Percentiles rank a stretch among this genome's conserved stretches.
phyloP scores from a whole-genome alignment of 1,140 invertebrate genomes.

The Megathymus violae region DNA sequence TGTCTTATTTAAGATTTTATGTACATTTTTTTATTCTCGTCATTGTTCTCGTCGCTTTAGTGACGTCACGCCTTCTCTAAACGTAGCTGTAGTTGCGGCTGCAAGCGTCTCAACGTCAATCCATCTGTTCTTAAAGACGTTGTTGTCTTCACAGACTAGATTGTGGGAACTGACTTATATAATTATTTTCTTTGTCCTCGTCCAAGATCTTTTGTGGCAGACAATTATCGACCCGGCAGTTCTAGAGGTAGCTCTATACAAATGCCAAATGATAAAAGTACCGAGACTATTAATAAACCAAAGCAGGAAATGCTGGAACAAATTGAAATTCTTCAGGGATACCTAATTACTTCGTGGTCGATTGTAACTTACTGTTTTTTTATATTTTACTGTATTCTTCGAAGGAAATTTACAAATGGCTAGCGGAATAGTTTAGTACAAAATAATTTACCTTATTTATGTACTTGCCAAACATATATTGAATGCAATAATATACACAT shows the following conservation, averaged over 20 bases:
- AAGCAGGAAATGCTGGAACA: conserved; percentile 6
- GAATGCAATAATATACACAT: too few relatives aligned
- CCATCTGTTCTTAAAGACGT: not conserved
- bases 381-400: not conserved
- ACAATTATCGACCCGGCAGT: conserved; percentile 62
- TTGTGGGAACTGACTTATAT: conserved; percentile 58
- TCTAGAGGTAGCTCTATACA: conserved; percentile 54
- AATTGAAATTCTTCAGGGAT: conserved; percentile 15
- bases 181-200: conserved; percentile 63
- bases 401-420: not conserved
- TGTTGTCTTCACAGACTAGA: not conserved
- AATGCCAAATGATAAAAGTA: conserved; percentile 4
- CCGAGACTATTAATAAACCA: conserved; percentile 12
- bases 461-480: too few relatives aligned
- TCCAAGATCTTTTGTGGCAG: conserved; percentile 63
- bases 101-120: not conserved
- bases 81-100: not conserved
- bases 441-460: not conserved
- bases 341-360: conserved; percentile 8
- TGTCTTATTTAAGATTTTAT: too few relatives aligned
- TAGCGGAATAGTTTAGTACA: not conserved
- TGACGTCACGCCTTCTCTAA: not conserved
- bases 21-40: too few relatives aligned
- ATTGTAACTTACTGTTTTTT: not conserved
- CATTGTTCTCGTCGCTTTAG: too few relatives aligned